phyloP scores from a whole-genome alignment of 2,113 vertebrate genomes.

The Mystacornis crossleyi region DNA sequence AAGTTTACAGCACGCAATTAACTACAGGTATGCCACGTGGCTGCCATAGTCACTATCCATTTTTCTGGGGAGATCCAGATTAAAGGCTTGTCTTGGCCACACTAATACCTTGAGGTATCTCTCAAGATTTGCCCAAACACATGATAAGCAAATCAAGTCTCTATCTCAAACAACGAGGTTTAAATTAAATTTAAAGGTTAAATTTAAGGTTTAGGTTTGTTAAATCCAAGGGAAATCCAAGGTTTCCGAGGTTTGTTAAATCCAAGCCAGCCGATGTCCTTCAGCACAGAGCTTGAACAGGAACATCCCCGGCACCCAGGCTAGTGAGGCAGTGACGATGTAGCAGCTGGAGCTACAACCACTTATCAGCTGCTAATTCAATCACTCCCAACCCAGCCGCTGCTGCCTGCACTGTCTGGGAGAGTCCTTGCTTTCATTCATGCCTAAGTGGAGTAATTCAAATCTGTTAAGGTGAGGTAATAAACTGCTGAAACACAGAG shows the following conservation, averaged over 20 bases:
- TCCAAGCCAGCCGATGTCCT: neutral
- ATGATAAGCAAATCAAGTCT: neutral
- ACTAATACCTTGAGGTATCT: neutral
- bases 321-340: neutral
- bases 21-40: neutral
- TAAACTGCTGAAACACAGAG: slow-evolving; percentile 20
- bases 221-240: too few relatives aligned
- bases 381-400: neutral
- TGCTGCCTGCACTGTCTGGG: neutral
- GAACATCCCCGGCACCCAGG: fast-evolving
- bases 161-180: neutral
- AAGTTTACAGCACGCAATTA: neutral
- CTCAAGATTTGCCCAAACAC: neutral
- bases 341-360: neutral
- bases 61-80: neutral
- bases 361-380: slow-evolving; percentile 25
- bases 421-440: neutral
- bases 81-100: neutral
- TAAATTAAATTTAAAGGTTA: too few relatives aligned
- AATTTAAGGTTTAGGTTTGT: too few relatives aligned
- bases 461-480: slow-evolving; percentile 29
- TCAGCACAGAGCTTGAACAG: neutral
- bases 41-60: neutral
- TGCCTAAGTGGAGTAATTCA: slow-evolving; percentile 27
- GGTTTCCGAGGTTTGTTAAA: neutral